Base-by-base conservation (phyloP, 2,888 invertebrate genomes). In the Apomyelois bistriatella region DNA sequence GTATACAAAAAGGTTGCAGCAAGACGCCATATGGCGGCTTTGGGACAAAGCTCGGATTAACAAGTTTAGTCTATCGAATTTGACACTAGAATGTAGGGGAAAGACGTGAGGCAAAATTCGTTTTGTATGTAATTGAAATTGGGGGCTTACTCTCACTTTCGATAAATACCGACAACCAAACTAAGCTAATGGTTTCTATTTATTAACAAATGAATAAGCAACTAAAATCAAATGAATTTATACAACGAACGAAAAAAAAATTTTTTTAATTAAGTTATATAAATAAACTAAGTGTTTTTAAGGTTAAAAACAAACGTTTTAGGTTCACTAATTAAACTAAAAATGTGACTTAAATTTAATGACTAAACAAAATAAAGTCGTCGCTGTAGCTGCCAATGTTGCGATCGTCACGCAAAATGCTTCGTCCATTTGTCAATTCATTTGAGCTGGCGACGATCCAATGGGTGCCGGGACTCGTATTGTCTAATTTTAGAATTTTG, bases 1-100 rank as follows among this genome's bases (percentile, higher is more conserved):
- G 64, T 64, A 66, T 73, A 68, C 65, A 76, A 78, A 76, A 72
- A 72, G 64, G 70, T 64, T 65, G 75, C 66, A 57, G 53, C 65
- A 82, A 85, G 85, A 82, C 78, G 83, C 76, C 88, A 89, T 87
- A 86, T 88, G 87, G 85, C 75, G 52, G 43, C 43, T 35, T 28
- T 12, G 35, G 43, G 22, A 52, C 52, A 52, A 52, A 52, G 78
- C 77, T 64, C 68, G 77, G 88, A 85, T 88, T 88, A 84, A 74
- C 66, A 65, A 72, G 70, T 70, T 70, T 69, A 66, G 72, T 70
- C 65, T 62, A 62, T 67, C 68, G 74, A 80, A 79, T 82, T 73
- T 72, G 79, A 76, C 49, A 41, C 49, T 50, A 40, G n/a, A 50
- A 48, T 37, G 15, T 41, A 28, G 38, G 54, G 53, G 47, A 48